Percentiles rank a stretch among this genome's conserved stretches.
Evolutionary conservation across 2,797 vertebrate species (phyloP).

Genomic region (Lutjanus campechanus): DNA sequence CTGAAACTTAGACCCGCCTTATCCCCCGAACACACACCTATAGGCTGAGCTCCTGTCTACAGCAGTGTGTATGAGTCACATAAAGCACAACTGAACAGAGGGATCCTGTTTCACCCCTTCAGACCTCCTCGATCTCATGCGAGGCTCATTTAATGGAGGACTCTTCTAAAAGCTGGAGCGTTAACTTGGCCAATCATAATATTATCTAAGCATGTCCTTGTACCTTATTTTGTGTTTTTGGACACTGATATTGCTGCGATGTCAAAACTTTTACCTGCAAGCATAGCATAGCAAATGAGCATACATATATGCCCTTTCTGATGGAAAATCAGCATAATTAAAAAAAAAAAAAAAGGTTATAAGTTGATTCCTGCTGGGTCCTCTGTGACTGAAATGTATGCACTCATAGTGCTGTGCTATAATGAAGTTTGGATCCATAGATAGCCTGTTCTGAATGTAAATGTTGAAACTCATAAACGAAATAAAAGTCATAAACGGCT

Average conservation of each 20-base stretch:
- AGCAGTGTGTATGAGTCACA: constrained; percentile 14
- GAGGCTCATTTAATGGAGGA: constrained; percentile 33
- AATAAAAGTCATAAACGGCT: constrained; percentile 40
- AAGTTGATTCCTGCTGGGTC: neutral
- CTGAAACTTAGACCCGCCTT: neutral
- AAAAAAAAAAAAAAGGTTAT: neutral
- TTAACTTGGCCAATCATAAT: constrained; percentile 47
- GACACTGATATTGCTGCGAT: constrained; percentile 3
- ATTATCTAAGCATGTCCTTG: constrained; percentile 25
- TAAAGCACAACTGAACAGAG: constrained; percentile 6
- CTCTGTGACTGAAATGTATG: constrained; percentile 7
- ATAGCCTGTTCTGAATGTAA: constrained; percentile 28
- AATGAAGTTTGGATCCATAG: constrained; percentile 29
- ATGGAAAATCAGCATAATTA: constrained; percentile 24
- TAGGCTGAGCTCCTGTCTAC: neutral
- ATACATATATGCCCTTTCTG: constrained; percentile 5
- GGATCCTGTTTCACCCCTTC: constrained; percentile 38
- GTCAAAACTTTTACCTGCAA: constrained; percentile 10
- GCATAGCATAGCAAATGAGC: neutral
- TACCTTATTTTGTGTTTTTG: constrained; percentile 20
- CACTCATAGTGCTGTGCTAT: constrained; percentile 5
- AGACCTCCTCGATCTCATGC: constrained; percentile 31
- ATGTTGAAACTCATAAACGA: neutral
- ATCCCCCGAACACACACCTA: neutral
- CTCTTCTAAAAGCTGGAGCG: constrained; percentile 39